phyloP scores from a whole-genome alignment of 37 sponge, comb jelly and placozoan genomes.

The Eunapius fragilis region DNA sequence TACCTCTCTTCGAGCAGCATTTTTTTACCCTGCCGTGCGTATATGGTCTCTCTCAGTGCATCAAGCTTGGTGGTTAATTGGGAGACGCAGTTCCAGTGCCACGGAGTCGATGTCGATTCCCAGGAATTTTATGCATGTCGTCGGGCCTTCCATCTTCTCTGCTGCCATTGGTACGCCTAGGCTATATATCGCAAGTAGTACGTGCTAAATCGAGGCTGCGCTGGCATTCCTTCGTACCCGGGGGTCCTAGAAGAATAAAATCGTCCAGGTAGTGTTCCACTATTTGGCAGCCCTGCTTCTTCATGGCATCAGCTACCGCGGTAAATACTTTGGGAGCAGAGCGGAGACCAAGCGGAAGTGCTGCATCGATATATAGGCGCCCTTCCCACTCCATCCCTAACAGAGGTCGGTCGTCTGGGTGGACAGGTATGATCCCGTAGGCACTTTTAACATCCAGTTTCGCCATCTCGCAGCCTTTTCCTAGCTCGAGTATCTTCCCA shows the following conservation, averaged over 20 bases:
- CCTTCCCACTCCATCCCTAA: constrained; percentile 17
- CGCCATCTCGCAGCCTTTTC: too few species aligned
- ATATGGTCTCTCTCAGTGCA: not conserved
- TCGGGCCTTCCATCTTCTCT: not conserved
- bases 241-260: not conserved
- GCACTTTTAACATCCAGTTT: too few species aligned
- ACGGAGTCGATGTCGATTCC: not conserved
- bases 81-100: constrained; percentile 10
- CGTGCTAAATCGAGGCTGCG: too few species aligned
- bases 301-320: constrained; percentile 17
- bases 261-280: constrained; percentile 1
- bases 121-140: not conserved
- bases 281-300: not conserved
- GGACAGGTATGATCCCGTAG: too few species aligned
- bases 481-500: too few species aligned
- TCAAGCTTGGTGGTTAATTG: constrained; percentile 4
- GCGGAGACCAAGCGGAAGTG: not conserved
- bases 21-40: not conserved
- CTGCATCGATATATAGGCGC: not conserved
- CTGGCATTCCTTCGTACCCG: not conserved
- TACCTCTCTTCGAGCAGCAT: not conserved
- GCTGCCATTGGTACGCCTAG: not conserved
- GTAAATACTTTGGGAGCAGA: constrained; percentile 14
- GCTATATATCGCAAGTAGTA: too few species aligned
- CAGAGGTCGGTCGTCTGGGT: too few species aligned